Evolutionary conservation across 2,113 vertebrate genomes (phyloP).

Genomic region (Cyphomyrus plagiostoma): DNA sequence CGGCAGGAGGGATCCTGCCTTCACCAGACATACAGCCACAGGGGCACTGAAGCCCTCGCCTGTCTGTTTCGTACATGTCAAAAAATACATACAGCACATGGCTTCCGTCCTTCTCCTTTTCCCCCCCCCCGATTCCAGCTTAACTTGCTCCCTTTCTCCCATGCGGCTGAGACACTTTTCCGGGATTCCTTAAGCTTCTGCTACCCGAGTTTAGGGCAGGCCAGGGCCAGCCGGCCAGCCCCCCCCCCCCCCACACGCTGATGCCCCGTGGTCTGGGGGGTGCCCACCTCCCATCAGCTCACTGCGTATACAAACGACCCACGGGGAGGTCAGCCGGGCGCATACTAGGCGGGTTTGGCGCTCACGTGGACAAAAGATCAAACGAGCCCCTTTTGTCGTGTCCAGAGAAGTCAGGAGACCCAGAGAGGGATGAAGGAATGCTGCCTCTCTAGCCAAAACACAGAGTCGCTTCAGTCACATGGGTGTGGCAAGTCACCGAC

Average conservation of each 20-base stretch:
- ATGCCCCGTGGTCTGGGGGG: background rate
- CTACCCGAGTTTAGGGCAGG: background rate
- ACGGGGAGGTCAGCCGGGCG: background rate
- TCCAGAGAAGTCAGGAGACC: background rate
- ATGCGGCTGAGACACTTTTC: background rate
- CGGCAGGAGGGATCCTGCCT: background rate
- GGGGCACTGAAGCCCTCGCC: background rate
- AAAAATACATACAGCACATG: background rate
- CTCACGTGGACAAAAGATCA: constrained; percentile 15
- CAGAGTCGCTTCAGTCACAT: background rate
- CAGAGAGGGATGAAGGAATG: background rate
- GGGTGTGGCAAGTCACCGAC: constrained; percentile 1
- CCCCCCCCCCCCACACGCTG: too few species aligned
- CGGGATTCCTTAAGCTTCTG: background rate
- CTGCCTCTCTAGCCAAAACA: background rate
- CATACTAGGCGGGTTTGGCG: background rate
- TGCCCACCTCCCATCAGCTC: background rate
- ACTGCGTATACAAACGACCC: background rate
- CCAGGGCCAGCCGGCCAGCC: background rate
- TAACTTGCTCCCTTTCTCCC: background rate
- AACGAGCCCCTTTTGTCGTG: background rate
- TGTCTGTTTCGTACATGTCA: background rate
- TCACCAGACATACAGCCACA: background rate
- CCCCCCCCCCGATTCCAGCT: background rate
- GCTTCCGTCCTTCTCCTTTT: background rate